Conservation (phyloP, 2,888 invertebrate species). For the Erebia epiphron region DNA sequence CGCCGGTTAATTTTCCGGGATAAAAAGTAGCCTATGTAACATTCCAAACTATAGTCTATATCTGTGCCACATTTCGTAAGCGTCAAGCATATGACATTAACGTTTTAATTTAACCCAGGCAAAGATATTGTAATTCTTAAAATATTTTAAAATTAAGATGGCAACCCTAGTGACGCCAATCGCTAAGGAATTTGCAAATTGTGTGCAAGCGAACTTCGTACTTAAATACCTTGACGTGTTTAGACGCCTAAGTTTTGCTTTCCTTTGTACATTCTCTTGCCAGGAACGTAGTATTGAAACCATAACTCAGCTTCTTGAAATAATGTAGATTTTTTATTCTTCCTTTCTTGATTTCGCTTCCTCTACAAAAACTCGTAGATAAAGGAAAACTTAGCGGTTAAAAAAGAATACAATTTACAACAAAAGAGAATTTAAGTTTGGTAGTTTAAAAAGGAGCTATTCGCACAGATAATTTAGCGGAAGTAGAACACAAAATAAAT, state of each 20-base stretch:
- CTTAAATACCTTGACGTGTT: conserved; percentile 27
- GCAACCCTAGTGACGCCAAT: conserved; percentile 33
- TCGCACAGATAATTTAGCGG: conserved; percentile 36
- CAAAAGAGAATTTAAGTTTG: conserved; percentile 34
- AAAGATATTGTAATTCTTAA: neutral
- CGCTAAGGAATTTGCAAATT: conserved; percentile 39
- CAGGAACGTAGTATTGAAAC: conserved; percentile 33
- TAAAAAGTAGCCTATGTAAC: no score
- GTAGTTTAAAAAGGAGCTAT: conserved; percentile 37
- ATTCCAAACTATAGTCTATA: no score
- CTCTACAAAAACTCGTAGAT: conserved; percentile 38
- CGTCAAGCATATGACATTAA: no score
- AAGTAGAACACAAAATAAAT: conserved; percentile 31
- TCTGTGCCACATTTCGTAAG: no score
- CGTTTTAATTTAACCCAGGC: no score
- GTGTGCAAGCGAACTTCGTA: conserved; percentile 28
- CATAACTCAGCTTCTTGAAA: conserved; percentile 39
- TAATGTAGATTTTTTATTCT: conserved; percentile 34
- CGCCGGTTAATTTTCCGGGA: no score
- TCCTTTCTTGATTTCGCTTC: conserved; percentile 34
- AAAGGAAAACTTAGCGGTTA: conserved; percentile 40
- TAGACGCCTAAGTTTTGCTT: conserved; percentile 29
- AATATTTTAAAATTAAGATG: neutral
- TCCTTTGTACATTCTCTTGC: conserved; percentile 30
- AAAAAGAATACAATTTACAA: conserved; percentile 38